phyloP scores from a whole-genome alignment of 2,888 invertebrate genomes.

The Mimas tiliae region DNA sequence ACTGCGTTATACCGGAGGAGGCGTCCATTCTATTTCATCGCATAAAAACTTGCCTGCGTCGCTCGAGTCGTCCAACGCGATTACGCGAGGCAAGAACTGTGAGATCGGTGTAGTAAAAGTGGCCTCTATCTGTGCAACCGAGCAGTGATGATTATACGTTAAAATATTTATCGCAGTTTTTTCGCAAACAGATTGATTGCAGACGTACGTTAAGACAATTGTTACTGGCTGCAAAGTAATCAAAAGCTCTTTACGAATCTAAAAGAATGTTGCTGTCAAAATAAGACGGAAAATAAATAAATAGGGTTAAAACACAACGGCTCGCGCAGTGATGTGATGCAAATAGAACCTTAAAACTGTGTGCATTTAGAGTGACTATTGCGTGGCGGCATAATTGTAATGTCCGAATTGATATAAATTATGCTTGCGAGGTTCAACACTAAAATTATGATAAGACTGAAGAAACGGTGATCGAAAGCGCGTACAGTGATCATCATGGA shows the following conservation, averaged over 20 bases:
- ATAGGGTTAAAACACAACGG: slow-evolving; percentile 74
- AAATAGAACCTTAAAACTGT: slow-evolving; percentile 64
- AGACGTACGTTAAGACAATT: slow-evolving; percentile 4
- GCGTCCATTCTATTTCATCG: slow-evolving; percentile 48
- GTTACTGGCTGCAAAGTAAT: slow-evolving; percentile 25
- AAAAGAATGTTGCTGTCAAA: slow-evolving; percentile 68
- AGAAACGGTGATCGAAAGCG: slow-evolving; percentile 46
- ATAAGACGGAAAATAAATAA: slow-evolving; percentile 81
- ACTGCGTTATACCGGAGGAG: slow-evolving; percentile 35
- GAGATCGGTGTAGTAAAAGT: slow-evolving; percentile 73
- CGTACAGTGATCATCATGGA: slow-evolving; percentile 65
- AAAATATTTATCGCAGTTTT: slow-evolving; percentile 45
- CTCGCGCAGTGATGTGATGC: slow-evolving; percentile 49
- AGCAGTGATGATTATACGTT: slow-evolving; percentile 55
- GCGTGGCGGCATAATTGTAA: slow-evolving; percentile 44
- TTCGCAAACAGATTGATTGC: slow-evolving; percentile 9
- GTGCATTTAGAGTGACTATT: slow-evolving; percentile 56
- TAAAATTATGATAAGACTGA: slow-evolving; percentile 58
- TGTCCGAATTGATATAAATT: slow-evolving; percentile 63
- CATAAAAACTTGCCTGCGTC: slow-evolving; percentile 76
- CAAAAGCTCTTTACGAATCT: slow-evolving; percentile 36
- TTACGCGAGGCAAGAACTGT: slow-evolving; percentile 78
- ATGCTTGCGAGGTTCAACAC: slow-evolving; percentile 58
- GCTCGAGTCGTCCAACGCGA: slow-evolving; percentile 78
- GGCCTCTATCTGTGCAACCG: slow-evolving; percentile 63